These are phyloP conservation scores for Oasisia sp. DNA, from an alignment of 2,888 invertebrate genomes.

Conservation along the genomic window DNA sequence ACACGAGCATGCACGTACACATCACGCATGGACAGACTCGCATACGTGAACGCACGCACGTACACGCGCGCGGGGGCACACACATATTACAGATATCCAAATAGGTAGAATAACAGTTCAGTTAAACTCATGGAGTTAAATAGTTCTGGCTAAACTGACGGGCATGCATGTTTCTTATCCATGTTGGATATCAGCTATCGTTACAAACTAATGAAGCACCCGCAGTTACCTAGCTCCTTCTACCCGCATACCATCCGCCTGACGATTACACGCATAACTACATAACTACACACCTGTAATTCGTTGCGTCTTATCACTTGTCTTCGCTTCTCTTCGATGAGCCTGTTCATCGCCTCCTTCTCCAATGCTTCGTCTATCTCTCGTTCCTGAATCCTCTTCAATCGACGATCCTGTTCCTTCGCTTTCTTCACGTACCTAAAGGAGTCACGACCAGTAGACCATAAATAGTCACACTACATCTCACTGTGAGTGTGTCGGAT, in stretches of 20 bases:
- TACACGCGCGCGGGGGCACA: not conserved
- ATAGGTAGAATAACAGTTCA: no score
- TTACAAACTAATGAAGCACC: not conserved
- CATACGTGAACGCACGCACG: no score
- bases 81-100: no score
- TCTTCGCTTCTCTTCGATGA: slow-evolving; percentile 3
- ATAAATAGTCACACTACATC: not conserved
- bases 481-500: not conserved
- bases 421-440: not conserved
- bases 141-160: no score
- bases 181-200: not conserved
- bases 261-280: not conserved
- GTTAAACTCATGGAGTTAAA: no score
- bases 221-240: not conserved
- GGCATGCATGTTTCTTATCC: not conserved
- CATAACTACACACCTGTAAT: not conserved
- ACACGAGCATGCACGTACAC: no score
- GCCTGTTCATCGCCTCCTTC: slow-evolving; percentile 4
- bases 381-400: not conserved
- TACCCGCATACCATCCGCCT: not conserved
- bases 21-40: no score
- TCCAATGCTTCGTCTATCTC: not conserved
- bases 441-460: not conserved
- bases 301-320: not conserved
- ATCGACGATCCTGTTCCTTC: not conserved